These are phyloP conservation scores for Chaetops frenatus DNA, from an alignment of 2,113 vertebrate species.

Conservation along the genomic window DNA sequence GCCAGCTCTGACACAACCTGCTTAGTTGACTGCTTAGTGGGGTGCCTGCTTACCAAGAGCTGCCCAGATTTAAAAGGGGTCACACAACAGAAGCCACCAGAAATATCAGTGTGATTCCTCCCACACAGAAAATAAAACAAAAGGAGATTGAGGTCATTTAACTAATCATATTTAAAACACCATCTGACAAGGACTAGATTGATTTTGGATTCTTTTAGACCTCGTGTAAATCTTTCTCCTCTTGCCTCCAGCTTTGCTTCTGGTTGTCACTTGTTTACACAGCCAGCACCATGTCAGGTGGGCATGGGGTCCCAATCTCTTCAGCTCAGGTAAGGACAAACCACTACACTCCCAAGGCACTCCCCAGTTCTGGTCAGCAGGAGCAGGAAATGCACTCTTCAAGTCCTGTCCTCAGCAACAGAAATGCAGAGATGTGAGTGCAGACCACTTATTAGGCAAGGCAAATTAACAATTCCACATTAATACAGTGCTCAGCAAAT, in stretches of 20 bases:
- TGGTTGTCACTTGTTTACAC: neutral
- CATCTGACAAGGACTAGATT: neutral
- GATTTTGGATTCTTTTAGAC: neutral
- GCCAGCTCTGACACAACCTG: neutral
- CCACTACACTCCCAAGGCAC: neutral
- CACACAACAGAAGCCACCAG: neutral
- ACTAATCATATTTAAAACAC: neutral
- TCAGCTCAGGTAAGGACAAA: neutral
- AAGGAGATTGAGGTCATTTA: neutral
- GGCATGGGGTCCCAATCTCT: neutral
- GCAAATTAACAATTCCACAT: constrained; percentile 57
- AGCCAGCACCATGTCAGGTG: neutral
- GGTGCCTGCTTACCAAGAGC: neutral
- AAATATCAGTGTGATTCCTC: neutral
- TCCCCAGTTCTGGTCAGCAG: neutral
- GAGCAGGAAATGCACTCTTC: neutral
- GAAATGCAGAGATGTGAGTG: neutral
- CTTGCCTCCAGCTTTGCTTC: neutral
- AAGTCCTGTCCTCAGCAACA: neutral
- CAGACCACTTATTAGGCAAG: neutral
- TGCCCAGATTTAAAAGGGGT: neutral
- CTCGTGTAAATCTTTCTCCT: neutral
- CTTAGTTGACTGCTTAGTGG: neutral
- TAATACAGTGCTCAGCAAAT: constrained; percentile 24
- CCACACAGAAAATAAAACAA: neutral